Evolutionary conservation across 1,140 invertebrate species (phyloP), one percentile per base, ranked within the genome.

Genomic region (Cephus cinctus): DNA sequence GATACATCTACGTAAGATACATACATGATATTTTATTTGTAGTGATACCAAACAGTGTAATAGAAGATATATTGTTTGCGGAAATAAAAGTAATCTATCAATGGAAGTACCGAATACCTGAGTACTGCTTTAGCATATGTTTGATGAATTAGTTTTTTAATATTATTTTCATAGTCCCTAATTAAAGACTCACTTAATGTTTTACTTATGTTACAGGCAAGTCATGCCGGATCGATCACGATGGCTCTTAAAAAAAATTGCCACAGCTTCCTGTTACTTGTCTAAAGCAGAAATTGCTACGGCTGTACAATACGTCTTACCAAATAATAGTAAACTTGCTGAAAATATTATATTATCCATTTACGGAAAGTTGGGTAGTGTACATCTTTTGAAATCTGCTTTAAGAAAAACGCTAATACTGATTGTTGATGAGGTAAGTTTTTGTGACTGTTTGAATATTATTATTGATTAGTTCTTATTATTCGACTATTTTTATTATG

Each of bases 351-450:
- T 69, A 35, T 31, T 71, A 9, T 75, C 68, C 38, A 67, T 73
- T 75, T 66, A 47, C 57, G 57, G 44, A 50, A 64, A 51, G 57
- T 77, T 32, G 69, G 61, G 71, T 21, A 65, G 59, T 23, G 76
- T 77, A 57, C 41, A 60, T 4, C 40, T 45, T 16, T 61, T 84
- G 31, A 71, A 69, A 52, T 65, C 65, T 43, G 71, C 71, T 3
- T 80, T 76, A 54, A 67, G 83, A 23, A 77, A 83, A 65, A 81
- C 81, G 18, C 71, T 86, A 34, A 75, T 87, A 53, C 65, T 87
- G 38, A 81, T 86, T 50, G 57, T 86, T 4, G 84, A 87, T 67
- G 83, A 86, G 64, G 84, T 85, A 75, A 64, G 46, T 56, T 20
- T 15, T 47, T 23, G 19, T 21, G 16, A 32, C 39, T 27, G 44